phyloP scores from a whole-genome alignment of 30 jellyfish, hydroid and myxozoan species.

The Aurelia coerulea region DNA sequence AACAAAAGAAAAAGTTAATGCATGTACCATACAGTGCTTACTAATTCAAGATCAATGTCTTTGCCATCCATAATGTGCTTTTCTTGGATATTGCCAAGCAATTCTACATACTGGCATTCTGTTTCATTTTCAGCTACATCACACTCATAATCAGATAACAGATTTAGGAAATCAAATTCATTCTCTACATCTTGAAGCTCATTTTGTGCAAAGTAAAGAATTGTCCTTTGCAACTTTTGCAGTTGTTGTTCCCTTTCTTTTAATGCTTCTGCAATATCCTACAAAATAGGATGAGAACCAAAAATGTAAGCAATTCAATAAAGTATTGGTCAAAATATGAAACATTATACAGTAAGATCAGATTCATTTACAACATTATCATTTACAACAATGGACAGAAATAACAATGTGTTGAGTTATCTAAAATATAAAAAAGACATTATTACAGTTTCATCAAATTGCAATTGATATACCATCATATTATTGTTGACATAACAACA shows the following conservation, averaged over 20 bases:
- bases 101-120: not conserved
- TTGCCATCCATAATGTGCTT: not conserved
- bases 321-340: not conserved
- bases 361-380: not conserved
- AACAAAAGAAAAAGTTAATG: too few species aligned
- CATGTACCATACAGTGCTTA: not conserved
- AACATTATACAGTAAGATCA: not conserved
- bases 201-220: constrained; percentile 28
- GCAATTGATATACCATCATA: too few species aligned
- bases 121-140: constrained; percentile 16
- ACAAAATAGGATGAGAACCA: not conserved
- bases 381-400: too few species aligned
- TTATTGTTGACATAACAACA: too few species aligned
- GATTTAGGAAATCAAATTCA: constrained; percentile 23
- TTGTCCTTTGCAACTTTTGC: constrained; percentile 38
- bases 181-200: not conserved
- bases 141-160: constrained; percentile 12
- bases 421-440: too few species aligned
- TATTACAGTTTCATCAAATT: too few species aligned
- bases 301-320: not conserved
- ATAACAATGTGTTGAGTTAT: too few species aligned
- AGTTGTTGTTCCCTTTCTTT: constrained; percentile 23
- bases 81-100: constrained; percentile 16
- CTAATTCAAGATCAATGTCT: constrained; percentile 67
- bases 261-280: constrained; percentile 42